phyloP scores from a whole-genome alignment of 92 coral and sea anemone species.

The Diadumene lineata region DNA sequence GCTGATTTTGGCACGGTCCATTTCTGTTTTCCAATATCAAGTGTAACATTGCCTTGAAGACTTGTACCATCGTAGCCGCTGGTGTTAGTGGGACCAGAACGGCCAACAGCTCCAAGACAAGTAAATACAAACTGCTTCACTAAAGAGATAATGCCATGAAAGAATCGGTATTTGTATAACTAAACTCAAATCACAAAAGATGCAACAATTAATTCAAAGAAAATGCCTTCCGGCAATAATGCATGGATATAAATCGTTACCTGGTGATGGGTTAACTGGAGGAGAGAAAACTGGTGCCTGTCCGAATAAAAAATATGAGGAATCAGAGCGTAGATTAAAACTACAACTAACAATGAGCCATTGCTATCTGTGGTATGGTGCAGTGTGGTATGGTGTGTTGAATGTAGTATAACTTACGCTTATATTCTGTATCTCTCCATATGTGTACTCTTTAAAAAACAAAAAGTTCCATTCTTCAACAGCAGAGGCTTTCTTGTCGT shows the following conservation, averaged over 20 bases:
- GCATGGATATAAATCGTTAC: conserved; percentile 15
- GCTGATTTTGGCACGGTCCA: conserved; percentile 88
- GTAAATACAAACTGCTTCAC: conserved; percentile 41
- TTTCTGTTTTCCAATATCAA: conserved; percentile 69
- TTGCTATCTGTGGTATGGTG: no score
- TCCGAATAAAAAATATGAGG: background rate
- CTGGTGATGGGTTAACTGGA: conserved; percentile 1
- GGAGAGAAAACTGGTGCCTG: background rate
- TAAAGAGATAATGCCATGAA: background rate
- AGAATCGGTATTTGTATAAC: background rate
- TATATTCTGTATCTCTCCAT: conserved; percentile 33
- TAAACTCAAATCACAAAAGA: background rate
- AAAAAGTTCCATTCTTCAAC: background rate
- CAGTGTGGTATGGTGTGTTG: background rate
- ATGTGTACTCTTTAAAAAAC: conserved; percentile 8
- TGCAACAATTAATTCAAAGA: background rate
- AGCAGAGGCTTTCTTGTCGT: conserved; percentile 4
- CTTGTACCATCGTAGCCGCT: conserved; percentile 58
- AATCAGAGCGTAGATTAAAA: background rate
- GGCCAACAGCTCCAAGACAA: conserved; percentile 60
- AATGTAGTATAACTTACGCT: conserved; percentile 19
- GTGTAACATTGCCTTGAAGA: conserved; percentile 56
- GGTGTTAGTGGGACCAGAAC: conserved; percentile 58
- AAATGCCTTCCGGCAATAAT: no score
- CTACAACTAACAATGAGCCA: no score